Conservation (phyloP, 2,888 invertebrate species). For the Hesperia comma region DNA sequence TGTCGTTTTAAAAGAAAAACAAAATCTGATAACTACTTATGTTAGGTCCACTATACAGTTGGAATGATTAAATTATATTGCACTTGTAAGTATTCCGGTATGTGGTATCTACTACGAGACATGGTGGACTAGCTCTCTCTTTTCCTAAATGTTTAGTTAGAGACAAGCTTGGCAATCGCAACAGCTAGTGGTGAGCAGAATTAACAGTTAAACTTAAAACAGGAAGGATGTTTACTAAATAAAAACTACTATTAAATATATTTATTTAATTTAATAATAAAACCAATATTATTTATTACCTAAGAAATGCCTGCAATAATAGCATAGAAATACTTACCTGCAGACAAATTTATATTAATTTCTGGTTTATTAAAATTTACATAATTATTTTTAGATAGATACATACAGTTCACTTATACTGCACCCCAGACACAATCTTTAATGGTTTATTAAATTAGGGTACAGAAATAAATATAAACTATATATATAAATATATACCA, state of each 20-base stretch:
- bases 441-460: conserved; percentile 6
- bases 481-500: no score
- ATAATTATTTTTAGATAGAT: conserved; percentile 31
- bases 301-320: conserved; percentile 36
- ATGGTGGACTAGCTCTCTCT: no score
- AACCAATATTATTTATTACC: conserved; percentile 62
- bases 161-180: no score
- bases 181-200: no score
- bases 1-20: no score
- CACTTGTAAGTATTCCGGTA: no score
- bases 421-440: not conserved
- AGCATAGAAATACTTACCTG: not conserved
- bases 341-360: conserved; percentile 5
- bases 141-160: no score
- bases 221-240: conserved; percentile 7
- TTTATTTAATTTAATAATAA: conserved; percentile 61
- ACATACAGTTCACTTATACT: conserved; percentile 9
- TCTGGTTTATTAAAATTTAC: conserved; percentile 6
- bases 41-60: no score
- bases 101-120: no score
- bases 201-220: no score
- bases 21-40: no score
- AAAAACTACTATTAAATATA: conserved; percentile 47
- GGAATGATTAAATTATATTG: no score
- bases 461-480: not conserved